Percentiles rank a stretch among this genome's conserved stretches.
Conservation (phyloP, 2,797 vertebrate species). For the Melanotaenia pygmaea region DNA sequence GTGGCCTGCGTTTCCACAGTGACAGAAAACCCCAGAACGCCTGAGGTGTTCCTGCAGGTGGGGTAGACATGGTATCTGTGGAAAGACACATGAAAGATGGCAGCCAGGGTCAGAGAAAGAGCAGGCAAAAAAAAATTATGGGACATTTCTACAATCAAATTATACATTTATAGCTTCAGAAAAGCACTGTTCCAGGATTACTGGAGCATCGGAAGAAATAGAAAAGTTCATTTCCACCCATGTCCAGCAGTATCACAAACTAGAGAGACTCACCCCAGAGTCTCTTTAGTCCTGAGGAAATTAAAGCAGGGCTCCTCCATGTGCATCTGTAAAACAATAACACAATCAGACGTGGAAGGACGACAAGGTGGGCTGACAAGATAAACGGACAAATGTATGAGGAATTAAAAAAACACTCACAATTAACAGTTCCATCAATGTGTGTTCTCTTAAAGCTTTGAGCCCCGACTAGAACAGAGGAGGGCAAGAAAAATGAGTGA, state of each 20-base stretch:
- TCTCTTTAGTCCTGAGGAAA: conserved; percentile 97
- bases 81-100: conserved; percentile 23
- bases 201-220: background rate
- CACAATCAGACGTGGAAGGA: conserved; percentile 1
- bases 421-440: conserved; percentile 95
- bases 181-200: conserved; percentile 1
- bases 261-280: conserved; percentile 84
- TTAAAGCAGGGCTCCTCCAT: conserved; percentile 99
- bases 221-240: background rate
- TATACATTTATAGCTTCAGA: background rate
- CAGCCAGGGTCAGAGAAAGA: conserved; percentile 6
- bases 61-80: conserved; percentile 93
- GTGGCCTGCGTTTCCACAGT: conserved; percentile 96
- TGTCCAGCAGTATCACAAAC: background rate
- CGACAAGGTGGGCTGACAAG: conserved; percentile 1
- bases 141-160: conserved; percentile 8
- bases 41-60: conserved; percentile 95
- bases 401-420: conserved; percentile 79
- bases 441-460: conserved; percentile 89
- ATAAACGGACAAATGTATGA: conserved; percentile 10
- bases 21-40: conserved; percentile 93
- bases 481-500: background rate
- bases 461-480: conserved; percentile 86
- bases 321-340: conserved; percentile 87
- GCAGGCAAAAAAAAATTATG: background rate